A percentile compares a stretch with the other conserved stretches of the same genome.
phyloP scores from a whole-genome alignment of 2,113 vertebrate species.

The Halcyon senegalensis region DNA sequence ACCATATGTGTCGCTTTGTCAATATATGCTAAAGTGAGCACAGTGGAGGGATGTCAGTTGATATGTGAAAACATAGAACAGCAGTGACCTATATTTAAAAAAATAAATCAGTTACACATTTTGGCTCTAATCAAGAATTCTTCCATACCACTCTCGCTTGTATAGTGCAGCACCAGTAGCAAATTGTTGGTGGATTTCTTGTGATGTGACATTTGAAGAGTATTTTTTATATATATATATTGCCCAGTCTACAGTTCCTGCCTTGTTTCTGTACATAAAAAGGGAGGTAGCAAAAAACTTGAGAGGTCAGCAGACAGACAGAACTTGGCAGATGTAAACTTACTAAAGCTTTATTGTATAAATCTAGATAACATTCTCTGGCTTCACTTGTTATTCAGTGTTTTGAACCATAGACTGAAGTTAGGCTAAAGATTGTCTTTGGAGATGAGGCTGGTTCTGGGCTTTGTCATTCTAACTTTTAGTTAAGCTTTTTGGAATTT shows the following conservation, averaged over 20 bases:
- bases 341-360: not conserved
- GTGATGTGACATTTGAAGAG: not conserved
- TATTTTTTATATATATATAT: not conserved
- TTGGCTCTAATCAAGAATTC: not conserved
- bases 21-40: slow-evolving; percentile 52
- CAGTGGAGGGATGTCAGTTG: slow-evolving; percentile 42
- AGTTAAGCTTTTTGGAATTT: not conserved
- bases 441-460: not conserved
- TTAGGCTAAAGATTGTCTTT: not conserved
- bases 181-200: not conserved
- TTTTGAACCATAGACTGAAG: not conserved
- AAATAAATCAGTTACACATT: not conserved
- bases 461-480: not conserved
- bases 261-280: not conserved
- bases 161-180: not conserved
- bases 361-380: not conserved
- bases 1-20: slow-evolving; percentile 63
- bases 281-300: not conserved
- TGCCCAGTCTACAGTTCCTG: not conserved
- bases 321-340: not conserved
- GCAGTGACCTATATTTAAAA: slow-evolving; percentile 55
- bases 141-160: not conserved
- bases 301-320: not conserved
- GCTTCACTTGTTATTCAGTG: not conserved
- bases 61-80: slow-evolving; percentile 36